Conservation (phyloP, 2,113 vertebrate species). For the Misgurnus anguillicaudatus region DNA sequence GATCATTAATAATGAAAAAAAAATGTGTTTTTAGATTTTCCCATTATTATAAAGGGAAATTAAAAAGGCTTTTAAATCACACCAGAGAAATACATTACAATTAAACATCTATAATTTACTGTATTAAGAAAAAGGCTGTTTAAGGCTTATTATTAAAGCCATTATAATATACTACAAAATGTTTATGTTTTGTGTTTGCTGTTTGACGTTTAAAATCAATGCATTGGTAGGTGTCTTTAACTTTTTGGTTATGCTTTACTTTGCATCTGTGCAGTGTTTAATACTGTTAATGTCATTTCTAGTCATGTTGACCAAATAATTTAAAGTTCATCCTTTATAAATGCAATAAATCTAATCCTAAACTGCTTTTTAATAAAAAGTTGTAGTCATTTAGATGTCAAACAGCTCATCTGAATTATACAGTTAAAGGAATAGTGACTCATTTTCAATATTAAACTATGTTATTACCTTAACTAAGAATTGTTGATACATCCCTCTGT, state of each 20-base stretch:
- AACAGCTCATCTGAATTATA: too few species aligned
- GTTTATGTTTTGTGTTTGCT: slow-evolving; percentile 7
- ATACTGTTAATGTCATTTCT: neutral
- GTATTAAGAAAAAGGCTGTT: neutral
- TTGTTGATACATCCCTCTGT: too few species aligned
- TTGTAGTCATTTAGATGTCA: neutral
- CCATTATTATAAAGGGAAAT: neutral
- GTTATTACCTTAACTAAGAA: too few species aligned
- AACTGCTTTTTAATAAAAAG: neutral
- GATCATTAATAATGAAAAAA: neutral
- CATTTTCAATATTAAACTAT: too few species aligned
- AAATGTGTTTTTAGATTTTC: neutral
- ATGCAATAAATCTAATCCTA: too few species aligned
- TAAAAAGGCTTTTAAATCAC: neutral
- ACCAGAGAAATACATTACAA: neutral
- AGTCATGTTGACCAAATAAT: neutral
- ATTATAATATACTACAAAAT: neutral
- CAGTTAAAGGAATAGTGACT: too few species aligned
- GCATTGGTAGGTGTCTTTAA: slow-evolving; percentile 3
- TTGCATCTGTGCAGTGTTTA: slow-evolving; percentile 1
- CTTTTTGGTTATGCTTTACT: neutral
- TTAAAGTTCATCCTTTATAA: neutral
- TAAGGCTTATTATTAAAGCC: neutral
- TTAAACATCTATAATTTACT: neutral
- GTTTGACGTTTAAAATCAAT: neutral